Percentiles rank a stretch among this genome's conserved stretches.
These are phyloP conservation scores for Piaya cayana DNA, from an alignment of 2,113 vertebrate genomes.

Conservation along the genomic window DNA sequence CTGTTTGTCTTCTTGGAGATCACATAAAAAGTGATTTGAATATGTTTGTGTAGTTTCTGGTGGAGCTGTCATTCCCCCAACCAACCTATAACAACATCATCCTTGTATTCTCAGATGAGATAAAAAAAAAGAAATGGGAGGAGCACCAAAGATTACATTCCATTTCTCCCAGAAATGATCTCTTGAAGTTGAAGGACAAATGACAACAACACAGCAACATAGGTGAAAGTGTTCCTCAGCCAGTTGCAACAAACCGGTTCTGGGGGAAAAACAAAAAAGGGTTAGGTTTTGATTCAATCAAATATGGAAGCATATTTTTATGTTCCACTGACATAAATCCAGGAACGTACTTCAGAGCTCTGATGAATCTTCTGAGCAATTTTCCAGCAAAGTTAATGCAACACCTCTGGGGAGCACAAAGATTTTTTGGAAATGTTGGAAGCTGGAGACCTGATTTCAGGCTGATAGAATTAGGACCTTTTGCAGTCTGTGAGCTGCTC, in stretches of 20 bases:
- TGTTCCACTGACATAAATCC: background rate
- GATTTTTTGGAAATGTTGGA: background rate
- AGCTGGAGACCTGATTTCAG: background rate
- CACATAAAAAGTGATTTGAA: background rate
- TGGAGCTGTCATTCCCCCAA: background rate
- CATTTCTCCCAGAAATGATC: background rate
- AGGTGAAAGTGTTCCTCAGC: background rate
- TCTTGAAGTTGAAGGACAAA: background rate
- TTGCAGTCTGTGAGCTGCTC: background rate
- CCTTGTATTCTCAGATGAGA: background rate
- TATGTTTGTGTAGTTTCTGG: background rate
- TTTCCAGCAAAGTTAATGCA: background rate
- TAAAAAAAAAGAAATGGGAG: background rate
- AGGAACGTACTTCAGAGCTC: background rate
- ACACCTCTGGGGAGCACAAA: background rate
- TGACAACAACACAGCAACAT: fast-evolving
- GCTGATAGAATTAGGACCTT: background rate
- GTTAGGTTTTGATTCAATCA: background rate
- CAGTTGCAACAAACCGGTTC: background rate
- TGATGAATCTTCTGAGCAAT: background rate
- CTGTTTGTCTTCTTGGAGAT: background rate
- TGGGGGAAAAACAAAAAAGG: background rate
- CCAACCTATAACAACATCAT: background rate
- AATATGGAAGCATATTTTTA: background rate
- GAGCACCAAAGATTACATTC: background rate